Conservation (phyloP, 2,888 invertebrate species). For the Merodon equestris region DNA sequence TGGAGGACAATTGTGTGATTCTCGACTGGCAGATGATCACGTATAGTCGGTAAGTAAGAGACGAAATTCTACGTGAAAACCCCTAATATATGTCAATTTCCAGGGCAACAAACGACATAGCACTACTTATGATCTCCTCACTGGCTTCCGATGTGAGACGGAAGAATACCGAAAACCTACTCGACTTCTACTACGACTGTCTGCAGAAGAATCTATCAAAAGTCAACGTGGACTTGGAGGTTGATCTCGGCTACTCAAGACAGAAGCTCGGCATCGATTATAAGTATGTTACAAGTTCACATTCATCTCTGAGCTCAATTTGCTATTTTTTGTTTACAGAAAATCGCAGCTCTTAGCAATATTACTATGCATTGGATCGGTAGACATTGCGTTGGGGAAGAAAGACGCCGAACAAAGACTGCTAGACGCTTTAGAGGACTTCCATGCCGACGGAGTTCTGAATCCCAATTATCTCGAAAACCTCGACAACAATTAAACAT, state of each 20-base stretch:
- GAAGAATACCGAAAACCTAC: constrained; percentile 82
- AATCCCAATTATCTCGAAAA: constrained; percentile 53
- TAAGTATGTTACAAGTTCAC: constrained; percentile 64
- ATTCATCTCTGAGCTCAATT: not conserved
- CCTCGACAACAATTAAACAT: constrained; percentile 54
- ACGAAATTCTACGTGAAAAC: not conserved
- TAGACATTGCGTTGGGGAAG: constrained; percentile 89
- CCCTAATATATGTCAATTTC: constrained; percentile 17
- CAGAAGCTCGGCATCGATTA: constrained; percentile 81
- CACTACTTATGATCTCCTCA: constrained; percentile 86
- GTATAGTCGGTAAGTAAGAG: constrained; percentile 80
- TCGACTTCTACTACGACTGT: constrained; percentile 86
- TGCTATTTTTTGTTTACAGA: constrained; percentile 70
- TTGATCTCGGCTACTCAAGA: constrained; percentile 80
- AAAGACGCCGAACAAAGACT: constrained; percentile 87
- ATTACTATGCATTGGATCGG: constrained; percentile 88
- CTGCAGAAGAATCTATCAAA: constrained; percentile 82
- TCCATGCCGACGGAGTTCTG: constrained; percentile 85
- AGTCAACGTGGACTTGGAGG: constrained; percentile 83
- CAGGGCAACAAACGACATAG: constrained; percentile 88
- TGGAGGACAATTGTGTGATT: constrained; percentile 82
- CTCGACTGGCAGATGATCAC: constrained; percentile 93
- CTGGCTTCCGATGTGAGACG: constrained; percentile 86
- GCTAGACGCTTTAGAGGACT: constrained; percentile 86
- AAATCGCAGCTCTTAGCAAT: constrained; percentile 87